Evolutionary conservation across 2,888 invertebrate genomes (phyloP), one percentile per base, ranked within the genome.

Genomic region (Lathronympha strigana): DNA sequence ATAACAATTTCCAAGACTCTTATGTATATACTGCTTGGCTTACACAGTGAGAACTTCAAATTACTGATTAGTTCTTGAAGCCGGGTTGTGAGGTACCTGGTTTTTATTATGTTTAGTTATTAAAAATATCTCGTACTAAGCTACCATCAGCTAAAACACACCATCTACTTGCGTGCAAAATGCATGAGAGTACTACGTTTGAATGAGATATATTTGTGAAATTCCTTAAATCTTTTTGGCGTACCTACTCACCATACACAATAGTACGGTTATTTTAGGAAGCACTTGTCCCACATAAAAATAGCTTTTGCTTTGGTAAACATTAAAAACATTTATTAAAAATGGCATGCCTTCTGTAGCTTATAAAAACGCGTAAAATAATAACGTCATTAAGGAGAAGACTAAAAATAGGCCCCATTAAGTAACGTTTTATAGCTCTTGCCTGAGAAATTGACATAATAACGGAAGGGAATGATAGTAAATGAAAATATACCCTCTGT

Each of bases 221-320:
- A 69, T 68, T 70, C 68, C 63, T 57, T 54, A 63, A 70, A 70
- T 70, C 67, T 69, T 69, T 69, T 64, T 63, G 45, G 45, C 28
- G 55, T 36, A 50, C 4, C 63, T 62, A 68, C 63, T 61, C 58
- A 55, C 67, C 49, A 60, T 51, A 57, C 58, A 53, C 53, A 68
- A 61, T 54, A 64, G 53, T 61, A 61, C 62, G 33, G 50, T 53
- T 66, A 60, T 66, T 66, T 63, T 66, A 36, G 25, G 66, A 54
- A 60, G 36, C 64, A 53, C 66, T 68, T 68, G 66, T 68, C 60
- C 68, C 50, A 61, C 49, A 66, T 66, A 63, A 63, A 66, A 63
- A 60, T 66, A 17, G 28, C 58, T 64, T 64, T 58, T 58, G 50
- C 19, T 64, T 51, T 66, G 15, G 45, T 45, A 45, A 45, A 45